Evolutionary conservation across 1,140 invertebrate genomes (phyloP), one percentile per base, ranked within the genome.

Genomic region (Ips typographus): DNA sequence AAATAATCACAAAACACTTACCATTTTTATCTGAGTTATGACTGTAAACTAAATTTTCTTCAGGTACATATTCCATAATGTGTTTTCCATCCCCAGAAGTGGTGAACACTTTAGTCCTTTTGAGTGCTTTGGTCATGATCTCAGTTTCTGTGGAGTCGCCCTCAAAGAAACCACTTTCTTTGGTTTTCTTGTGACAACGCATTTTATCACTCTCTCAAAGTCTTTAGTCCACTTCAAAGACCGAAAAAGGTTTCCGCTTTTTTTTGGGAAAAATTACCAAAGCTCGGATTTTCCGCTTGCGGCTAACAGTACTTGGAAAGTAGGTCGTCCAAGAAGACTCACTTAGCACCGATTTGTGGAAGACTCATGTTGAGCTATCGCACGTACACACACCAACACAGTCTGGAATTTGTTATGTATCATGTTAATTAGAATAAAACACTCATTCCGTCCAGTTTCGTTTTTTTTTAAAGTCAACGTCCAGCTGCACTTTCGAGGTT

Each of bases 81-180:
- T 62, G 71, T 72, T 71, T 70, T 8, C 63, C 69, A 40, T 80
- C 79, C 73, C 76, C 74, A 6, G 77, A 78, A 39, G 74, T 74
- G 42, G 75, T 77, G 67, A 74, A 76, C 57, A 78, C 76, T 76
- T 77, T 79, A 74, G 79, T 80, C 73, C 79, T 77, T 79, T 80
- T 79, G 47, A 78, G 69, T 53, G 78, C 77, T 72, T 76, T 78
- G 36, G 78, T 78, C 78, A 79, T 79, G 60, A 75, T 78, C 70
- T 79, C 78, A 37, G 73, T 76, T 69, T 79, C 78, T 39, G 76
- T 76, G 38, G 78, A 80, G 74, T 79, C 77, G 53, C 77, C 78
- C 70, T 80, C 79, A 70, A 80, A 80, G 73, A 79, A 80, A 43
- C 79, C 79, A 75, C 79, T 80, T 77, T 80, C 79, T 61, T 80